phyloP scores from a whole-genome alignment of 2,113 vertebrate species.

The Chaetorhynchus papuensis region DNA sequence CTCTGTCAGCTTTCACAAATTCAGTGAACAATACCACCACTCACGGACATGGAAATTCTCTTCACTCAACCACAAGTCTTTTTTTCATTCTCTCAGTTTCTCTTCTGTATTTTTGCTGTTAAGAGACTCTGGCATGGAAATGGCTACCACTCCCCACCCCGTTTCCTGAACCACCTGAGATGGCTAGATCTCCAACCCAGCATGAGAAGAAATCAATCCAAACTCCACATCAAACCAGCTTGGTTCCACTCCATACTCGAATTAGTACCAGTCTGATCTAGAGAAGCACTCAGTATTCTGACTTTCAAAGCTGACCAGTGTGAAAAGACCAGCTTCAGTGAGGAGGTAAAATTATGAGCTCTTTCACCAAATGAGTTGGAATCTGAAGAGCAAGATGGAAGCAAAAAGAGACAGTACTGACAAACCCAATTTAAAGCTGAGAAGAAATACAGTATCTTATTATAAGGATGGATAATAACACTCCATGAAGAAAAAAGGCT shows the following conservation, averaged over 20 bases:
- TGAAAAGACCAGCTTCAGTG: slow-evolving; percentile 15
- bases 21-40: slow-evolving; percentile 61
- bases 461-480: slow-evolving; percentile 1
- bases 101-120: slow-evolving; percentile 77
- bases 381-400: slow-evolving; percentile 44
- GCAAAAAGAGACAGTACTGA: background rate
- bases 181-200: slow-evolving; percentile 47
- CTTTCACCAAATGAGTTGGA: slow-evolving; percentile 32
- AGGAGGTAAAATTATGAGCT: slow-evolving; percentile 3
- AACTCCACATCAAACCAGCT: slow-evolving; percentile 39
- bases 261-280: slow-evolving; percentile 47
- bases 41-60: slow-evolving; percentile 48
- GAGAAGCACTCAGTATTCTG: slow-evolving; percentile 37
- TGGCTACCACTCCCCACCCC: slow-evolving; percentile 44
- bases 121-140: slow-evolving; percentile 71
- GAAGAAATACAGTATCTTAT: slow-evolving; percentile 10
- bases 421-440: background rate
- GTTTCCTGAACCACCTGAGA: slow-evolving; percentile 56
- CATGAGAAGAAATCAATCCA: slow-evolving; percentile 56
- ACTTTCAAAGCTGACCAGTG: slow-evolving; percentile 36
- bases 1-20: slow-evolving; percentile 22
- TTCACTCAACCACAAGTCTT: slow-evolving; percentile 68
- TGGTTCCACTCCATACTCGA: slow-evolving; percentile 38
- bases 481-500: slow-evolving; percentile 6
- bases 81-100: slow-evolving; percentile 67